These are phyloP conservation scores for Zhuqinia jingwanae DNA, from an alignment of 2,888 invertebrate genomes.

Conservation along the genomic window DNA sequence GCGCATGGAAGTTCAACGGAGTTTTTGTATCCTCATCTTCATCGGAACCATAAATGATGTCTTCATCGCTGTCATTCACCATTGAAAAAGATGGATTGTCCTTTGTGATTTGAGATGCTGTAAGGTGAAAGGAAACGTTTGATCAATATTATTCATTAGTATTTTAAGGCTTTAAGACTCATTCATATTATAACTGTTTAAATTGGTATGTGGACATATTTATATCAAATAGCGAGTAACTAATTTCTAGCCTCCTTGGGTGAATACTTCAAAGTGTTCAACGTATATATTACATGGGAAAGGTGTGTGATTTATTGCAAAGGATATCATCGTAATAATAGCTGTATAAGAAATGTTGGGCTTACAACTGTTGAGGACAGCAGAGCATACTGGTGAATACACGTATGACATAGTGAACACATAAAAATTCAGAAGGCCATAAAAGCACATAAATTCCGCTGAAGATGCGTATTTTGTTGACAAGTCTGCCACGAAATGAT, in stretches of 20 bases:
- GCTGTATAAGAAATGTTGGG: background rate
- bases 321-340: conserved; percentile 21
- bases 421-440: conserved; percentile 96
- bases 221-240: conserved; percentile 15
- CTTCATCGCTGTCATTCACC: conserved; percentile 99
- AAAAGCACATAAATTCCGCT: conserved; percentile 97
- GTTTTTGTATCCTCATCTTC: conserved; percentile 83
- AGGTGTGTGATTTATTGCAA: conserved; percentile 34
- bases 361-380: conserved; percentile 76
- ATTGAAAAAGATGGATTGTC: conserved; percentile 99
- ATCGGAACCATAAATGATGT: conserved; percentile 96
- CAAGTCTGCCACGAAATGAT: conserved; percentile 95
- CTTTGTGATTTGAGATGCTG: conserved; percentile 95
- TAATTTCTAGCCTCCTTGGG: conserved; percentile 19
- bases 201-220: background rate
- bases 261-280: background rate
- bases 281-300: background rate
- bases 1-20: conserved; percentile 83
- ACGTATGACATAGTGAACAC: conserved; percentile 96
- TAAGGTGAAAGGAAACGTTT: conserved; percentile 28
- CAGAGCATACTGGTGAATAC: conserved; percentile 83
- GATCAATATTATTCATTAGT: background rate
- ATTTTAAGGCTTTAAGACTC: background rate
- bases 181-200: conserved; percentile 15
- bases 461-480: conserved; percentile 94